phyloP scores from a whole-genome alignment of 2,888 invertebrate species.

The Acheta domesticus region DNA sequence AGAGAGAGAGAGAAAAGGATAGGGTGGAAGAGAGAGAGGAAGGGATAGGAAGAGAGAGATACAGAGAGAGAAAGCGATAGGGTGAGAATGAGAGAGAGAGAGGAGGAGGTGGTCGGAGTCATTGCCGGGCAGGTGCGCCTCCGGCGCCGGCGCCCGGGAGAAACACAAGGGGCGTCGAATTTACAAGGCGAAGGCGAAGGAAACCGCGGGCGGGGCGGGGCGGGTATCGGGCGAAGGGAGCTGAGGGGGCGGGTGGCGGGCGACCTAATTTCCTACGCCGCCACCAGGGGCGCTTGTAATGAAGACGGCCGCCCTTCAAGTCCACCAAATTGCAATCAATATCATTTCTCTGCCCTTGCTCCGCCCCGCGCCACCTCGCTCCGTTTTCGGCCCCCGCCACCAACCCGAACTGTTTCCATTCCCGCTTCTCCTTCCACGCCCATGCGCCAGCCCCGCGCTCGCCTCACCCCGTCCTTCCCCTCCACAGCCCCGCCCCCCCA shows the following conservation, averaged over 20 bases:
- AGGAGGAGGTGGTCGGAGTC: no score
- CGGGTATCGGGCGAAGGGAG: neutral
- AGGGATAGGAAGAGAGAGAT: no score
- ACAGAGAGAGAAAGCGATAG: no score
- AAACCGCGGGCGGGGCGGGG: neutral
- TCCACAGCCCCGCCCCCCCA: neutral
- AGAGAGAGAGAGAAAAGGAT: no score
- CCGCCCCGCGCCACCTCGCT: neutral
- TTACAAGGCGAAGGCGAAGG: neutral
- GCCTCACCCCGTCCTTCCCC: neutral
- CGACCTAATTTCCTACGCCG: neutral
- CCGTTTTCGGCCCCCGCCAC: neutral
- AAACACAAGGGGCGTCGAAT: neutral
- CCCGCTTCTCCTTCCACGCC: neutral
- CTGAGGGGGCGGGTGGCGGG: neutral
- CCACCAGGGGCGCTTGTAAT: neutral
- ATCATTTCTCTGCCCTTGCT: neutral
- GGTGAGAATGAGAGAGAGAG: no score
- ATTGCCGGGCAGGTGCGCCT: no score
- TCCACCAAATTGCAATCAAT: slow-evolving; percentile 1
- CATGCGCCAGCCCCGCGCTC: neutral
- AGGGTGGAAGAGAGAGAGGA: no score
- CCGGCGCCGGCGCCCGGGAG: neutral
- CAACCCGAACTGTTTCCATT: neutral
- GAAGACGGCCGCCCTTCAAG: neutral